Evolutionary conservation across 2,888 invertebrate species (phyloP).

Genomic region (Podabrus alpinus): DNA sequence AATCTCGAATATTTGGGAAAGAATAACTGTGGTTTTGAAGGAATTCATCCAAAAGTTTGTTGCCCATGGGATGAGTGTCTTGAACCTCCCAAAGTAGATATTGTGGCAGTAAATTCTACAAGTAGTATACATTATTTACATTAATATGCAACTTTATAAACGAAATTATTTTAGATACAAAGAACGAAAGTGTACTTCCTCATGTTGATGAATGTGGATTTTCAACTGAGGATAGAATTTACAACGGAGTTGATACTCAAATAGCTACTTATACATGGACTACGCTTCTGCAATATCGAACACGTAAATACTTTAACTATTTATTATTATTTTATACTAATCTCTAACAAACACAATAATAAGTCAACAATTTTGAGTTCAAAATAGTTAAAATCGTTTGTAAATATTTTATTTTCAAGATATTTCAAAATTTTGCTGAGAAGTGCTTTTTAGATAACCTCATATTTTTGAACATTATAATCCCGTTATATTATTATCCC

Average conservation of each 20-base stretch:
- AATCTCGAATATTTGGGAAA: conserved; percentile 60
- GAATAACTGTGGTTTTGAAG: conserved; percentile 71
- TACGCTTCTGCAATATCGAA: conserved; percentile 66
- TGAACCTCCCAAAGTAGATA: not conserved
- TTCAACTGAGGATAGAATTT: conserved; percentile 60
- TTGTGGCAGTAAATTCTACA: not conserved
- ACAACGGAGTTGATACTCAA: conserved; percentile 64
- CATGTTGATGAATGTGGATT: conserved; percentile 60
- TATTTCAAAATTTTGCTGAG: no score
- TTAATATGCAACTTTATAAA: not conserved
- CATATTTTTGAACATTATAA: no score
- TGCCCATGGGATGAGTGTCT: conserved; percentile 36
- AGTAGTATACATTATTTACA: not conserved
- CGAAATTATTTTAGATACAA: not conserved
- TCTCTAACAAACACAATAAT: no score
- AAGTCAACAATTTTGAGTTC: no score
- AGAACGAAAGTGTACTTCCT: conserved; percentile 34
- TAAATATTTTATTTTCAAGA: no score
- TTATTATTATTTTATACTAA: no score
- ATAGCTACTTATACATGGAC: conserved; percentile 75
- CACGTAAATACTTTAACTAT: conserved; percentile 61
- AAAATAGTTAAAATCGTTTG: no score
- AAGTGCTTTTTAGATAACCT: no score
- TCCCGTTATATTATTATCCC: no score
- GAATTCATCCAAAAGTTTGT: conserved; percentile 64